Conservation (phyloP, 1,140 invertebrate genomes). For the Harpegnathos saltator region DNA sequence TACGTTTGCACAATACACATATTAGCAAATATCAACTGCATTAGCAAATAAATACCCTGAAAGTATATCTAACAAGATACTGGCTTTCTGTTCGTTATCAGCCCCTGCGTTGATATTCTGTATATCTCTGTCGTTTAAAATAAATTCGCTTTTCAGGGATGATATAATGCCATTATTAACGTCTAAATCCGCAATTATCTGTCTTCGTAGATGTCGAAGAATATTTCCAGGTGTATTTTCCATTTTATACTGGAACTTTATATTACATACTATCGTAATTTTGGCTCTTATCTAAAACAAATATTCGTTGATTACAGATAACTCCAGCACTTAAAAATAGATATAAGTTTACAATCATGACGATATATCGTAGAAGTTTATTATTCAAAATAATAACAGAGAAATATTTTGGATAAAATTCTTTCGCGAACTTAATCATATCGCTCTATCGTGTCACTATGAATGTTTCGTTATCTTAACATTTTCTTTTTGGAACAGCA, state of each 20-base stretch:
- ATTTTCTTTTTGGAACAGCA: no score
- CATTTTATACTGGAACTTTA: slow-evolving; percentile 72
- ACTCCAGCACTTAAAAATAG: neutral
- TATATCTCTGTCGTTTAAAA: slow-evolving; percentile 79
- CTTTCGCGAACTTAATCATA: no score
- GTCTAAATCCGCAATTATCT: slow-evolving; percentile 81
- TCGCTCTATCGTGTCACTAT: no score
- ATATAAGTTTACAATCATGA: neutral
- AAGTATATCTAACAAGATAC: slow-evolving; percentile 78
- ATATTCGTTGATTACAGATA: neutral
- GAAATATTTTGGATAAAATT: no score
- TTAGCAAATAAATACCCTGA: slow-evolving; percentile 73
- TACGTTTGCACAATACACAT: neutral
- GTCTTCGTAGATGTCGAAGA: slow-evolving; percentile 71
- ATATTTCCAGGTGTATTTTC: slow-evolving; percentile 77
- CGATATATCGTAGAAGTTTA: neutral
- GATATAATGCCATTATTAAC: slow-evolving; percentile 80
- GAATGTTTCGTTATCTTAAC: no score
- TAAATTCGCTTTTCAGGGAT: slow-evolving; percentile 72
- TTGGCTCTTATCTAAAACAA: slow-evolving; percentile 10
- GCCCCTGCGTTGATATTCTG: slow-evolving; percentile 71
- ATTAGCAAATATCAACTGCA: slow-evolving; percentile 47
- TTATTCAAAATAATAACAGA: no score
- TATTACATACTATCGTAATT: neutral
- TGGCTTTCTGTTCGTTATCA: slow-evolving; percentile 70